Conservation (phyloP, 30 jellyfish, hydroid and myxozoan species). For the Mastigias papua region DNA sequence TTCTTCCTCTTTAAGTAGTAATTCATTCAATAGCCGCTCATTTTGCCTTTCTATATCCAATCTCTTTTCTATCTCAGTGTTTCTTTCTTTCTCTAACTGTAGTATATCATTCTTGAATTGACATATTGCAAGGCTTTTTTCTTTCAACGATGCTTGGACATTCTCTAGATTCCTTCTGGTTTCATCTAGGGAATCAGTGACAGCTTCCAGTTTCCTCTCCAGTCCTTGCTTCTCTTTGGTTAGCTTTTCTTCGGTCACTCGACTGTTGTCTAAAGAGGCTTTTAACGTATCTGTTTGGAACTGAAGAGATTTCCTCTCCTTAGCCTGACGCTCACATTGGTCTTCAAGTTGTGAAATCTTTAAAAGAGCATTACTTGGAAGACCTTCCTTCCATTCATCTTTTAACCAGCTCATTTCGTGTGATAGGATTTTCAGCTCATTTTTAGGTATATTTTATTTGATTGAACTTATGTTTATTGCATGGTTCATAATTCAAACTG, state of each 20-base stretch:
- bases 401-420: slow-evolving; percentile 90
- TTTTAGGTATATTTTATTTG: not conserved
- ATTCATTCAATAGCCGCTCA: not conserved
- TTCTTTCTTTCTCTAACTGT: slow-evolving; percentile 53
- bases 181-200: slow-evolving; percentile 42
- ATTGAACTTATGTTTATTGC: not conserved
- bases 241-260: slow-evolving; percentile 49
- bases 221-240: slow-evolving; percentile 47
- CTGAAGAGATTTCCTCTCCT: slow-evolving; percentile 68
- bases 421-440: not conserved
- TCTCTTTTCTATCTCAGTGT: slow-evolving; percentile 39
- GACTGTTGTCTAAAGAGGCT: slow-evolving; percentile 63
- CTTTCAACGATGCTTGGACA: slow-evolving; percentile 27
- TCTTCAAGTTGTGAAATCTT: slow-evolving; percentile 82
- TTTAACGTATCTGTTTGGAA: slow-evolving; percentile 78
- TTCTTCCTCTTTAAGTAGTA: slow-evolving; percentile 19
- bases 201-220: slow-evolving; percentile 35
- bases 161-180: slow-evolving; percentile 16
- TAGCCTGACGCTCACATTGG: slow-evolving; percentile 55
- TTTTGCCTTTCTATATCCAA: slow-evolving; percentile 6
- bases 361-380: slow-evolving; percentile 72
- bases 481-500: not conserved
- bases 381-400: slow-evolving; percentile 97
- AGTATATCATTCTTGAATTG: slow-evolving; percentile 47
- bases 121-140: slow-evolving; percentile 27